phyloP scores from a whole-genome alignment of 1,140 invertebrate species.

The Globodera ellingtonae region DNA sequence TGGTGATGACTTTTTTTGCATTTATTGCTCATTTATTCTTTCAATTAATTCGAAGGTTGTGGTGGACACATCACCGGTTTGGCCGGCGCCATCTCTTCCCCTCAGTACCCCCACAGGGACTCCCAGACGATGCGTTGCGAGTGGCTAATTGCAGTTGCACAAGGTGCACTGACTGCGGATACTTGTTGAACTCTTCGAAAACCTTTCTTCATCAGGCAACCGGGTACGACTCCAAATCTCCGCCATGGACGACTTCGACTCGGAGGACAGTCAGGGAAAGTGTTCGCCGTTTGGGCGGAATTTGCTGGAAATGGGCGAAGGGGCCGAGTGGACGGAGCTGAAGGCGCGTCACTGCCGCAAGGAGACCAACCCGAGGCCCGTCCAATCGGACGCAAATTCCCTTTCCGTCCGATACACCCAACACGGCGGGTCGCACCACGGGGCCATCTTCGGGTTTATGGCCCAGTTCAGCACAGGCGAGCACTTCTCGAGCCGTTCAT shows the following conservation, averaged over 20 bases:
- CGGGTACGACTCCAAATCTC: conserved; percentile 47
- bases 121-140: conserved; percentile 53
- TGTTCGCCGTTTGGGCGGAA: conserved; percentile 57
- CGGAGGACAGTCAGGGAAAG: conserved; percentile 53
- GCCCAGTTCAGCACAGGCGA: conserved; percentile 58
- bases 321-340: conserved; percentile 27
- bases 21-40: background rate
- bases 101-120: conserved; percentile 61
- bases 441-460: conserved; percentile 57
- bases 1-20: conserved; percentile 29
- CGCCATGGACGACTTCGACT: conserved; percentile 53
- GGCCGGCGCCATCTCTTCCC: conserved; percentile 54
- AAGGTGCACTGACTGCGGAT: conserved; percentile 24
- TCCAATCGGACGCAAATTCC: conserved; percentile 50
- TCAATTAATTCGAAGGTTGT: conserved; percentile 63
- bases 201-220: conserved; percentile 47
- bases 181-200: conserved; percentile 6
- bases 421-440: conserved; percentile 54
- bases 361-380: conserved; percentile 42
- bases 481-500: background rate
- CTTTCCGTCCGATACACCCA: conserved; percentile 55
- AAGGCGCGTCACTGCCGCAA: conserved; percentile 51
- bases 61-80: conserved; percentile 65
- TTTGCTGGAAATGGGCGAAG: conserved; percentile 53
- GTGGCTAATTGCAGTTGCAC: conserved; percentile 57